Conservation (phyloP, 2,888 invertebrate species). For the Elysia crispata region DNA sequence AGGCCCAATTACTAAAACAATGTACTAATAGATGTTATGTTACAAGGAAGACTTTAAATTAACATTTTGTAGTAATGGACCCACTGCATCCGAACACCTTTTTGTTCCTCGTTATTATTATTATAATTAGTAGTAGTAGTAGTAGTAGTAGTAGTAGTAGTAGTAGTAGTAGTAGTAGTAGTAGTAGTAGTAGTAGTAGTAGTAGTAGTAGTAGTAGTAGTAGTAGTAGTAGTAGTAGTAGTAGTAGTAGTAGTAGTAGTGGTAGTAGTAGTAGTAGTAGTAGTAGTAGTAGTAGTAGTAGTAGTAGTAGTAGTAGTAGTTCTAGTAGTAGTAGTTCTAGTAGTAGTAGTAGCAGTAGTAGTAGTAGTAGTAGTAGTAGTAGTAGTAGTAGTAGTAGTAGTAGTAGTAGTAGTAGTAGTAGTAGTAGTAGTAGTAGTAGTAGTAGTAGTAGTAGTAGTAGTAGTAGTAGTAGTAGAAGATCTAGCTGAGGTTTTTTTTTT, state of each 20-base stretch:
- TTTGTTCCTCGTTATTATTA: background rate
- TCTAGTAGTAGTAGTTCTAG: background rate
- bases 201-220: conserved; percentile 9
- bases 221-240: conserved; percentile 15
- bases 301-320: conserved; percentile 17
- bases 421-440: background rate
- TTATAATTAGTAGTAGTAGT: too few relatives aligned
- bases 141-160: background rate
- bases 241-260: conserved; percentile 11
- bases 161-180: conserved; percentile 19
- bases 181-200: conserved; percentile 18
- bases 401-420: background rate
- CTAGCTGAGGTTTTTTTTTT: background rate
- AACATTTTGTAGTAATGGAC: too few relatives aligned
- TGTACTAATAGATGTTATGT: too few relatives aligned
- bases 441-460: conserved; percentile 6
- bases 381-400: background rate
- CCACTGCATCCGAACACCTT: background rate
- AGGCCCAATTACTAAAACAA: too few relatives aligned
- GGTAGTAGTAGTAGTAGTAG: conserved; percentile 2
- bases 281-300: conserved; percentile 5
- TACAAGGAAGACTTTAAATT: too few relatives aligned
- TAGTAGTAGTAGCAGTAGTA: too few relatives aligned
- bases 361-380: background rate
- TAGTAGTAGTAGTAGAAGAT: background rate